A percentile compares a stretch with the other conserved stretches of the same genome.
Evolutionary conservation across 2,113 vertebrate genomes (phyloP).

Genomic region (Leucopsar rothschildi): DNA sequence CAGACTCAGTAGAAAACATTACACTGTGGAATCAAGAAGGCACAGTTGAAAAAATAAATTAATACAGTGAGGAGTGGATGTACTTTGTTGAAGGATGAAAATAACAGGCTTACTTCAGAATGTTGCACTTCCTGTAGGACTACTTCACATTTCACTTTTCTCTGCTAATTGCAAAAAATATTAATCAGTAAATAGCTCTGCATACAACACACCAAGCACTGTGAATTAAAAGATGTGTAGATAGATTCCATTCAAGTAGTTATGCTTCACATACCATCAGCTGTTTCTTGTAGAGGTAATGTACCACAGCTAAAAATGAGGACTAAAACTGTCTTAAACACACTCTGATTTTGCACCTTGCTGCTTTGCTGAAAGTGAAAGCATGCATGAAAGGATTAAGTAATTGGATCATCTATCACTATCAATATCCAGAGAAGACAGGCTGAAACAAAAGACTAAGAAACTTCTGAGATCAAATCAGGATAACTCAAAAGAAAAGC

Average conservation of each 20-base stretch:
- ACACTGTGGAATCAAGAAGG: neutral
- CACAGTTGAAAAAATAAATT: neutral
- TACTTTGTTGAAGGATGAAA: neutral
- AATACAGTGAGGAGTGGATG: neutral
- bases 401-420: conserved; percentile 2
- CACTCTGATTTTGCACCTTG: neutral
- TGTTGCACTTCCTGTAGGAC: neutral
- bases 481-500: neutral
- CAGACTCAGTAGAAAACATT: neutral
- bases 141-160: neutral
- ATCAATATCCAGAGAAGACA: neutral
- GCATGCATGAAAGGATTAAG: neutral
- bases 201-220: neutral
- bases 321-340: neutral
- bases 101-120: neutral
- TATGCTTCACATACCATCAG: neutral
- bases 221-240: neutral
- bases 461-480: neutral
- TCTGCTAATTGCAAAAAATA: neutral
- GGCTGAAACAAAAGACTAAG: neutral
- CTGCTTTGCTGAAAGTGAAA: conserved; percentile 9
- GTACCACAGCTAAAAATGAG: neutral
- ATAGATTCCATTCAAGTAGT: neutral
- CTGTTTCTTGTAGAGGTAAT: neutral
- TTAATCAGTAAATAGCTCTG: neutral